Evolutionary conservation across 2,888 invertebrate species (phyloP), one percentile per base, ranked within the genome.

Genomic region (Andrena marginata): DNA sequence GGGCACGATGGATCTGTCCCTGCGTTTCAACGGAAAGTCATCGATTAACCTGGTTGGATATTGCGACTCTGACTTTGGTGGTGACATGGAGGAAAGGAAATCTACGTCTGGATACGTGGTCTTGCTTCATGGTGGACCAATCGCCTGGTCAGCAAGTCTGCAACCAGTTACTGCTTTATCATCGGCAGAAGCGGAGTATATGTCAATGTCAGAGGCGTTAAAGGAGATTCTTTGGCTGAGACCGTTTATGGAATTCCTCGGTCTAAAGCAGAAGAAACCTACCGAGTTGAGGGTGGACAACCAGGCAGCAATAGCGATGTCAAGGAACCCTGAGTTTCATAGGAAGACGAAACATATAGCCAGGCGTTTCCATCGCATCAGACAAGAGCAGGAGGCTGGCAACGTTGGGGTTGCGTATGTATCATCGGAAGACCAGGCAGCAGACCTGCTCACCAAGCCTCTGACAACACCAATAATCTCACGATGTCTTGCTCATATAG

Each of bases 61-160:
- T 49, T 49, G n/a, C 13, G n/a, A 49, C n/a, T 49, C n/a, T n/a
- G 49, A 13, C 49, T 49, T 13, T 49, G 49, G 13, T 49, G 49
- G 49, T 49, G 49, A 49, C 49, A n/a, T 54, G 68, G 23, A 49
- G 13, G 35, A 75, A 3, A 67, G 62, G 35, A 75, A 13, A 54
- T 75, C 75, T 26, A 75, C 75, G 1, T 75, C 60, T 62, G 75
- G 68, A n/a, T 75, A 51, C 16, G n/a, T 63, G 5, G 54, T 75
- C n/a, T 4, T 68, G 13, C 10, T 75, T 7, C 75, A 5, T 75
- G 68, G 35, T 35, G 35, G 35, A 35, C 35, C 35, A 35, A 35
- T 35, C 35, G 35, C 35, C 10, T 35, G 35, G 67, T 75, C 68
- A 54, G 68, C 68, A 6, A 75, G 51, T 42, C 26, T 68, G 13